phyloP scores from a whole-genome alignment of 1,140 invertebrate genomes.

The Gerris buenoi region DNA sequence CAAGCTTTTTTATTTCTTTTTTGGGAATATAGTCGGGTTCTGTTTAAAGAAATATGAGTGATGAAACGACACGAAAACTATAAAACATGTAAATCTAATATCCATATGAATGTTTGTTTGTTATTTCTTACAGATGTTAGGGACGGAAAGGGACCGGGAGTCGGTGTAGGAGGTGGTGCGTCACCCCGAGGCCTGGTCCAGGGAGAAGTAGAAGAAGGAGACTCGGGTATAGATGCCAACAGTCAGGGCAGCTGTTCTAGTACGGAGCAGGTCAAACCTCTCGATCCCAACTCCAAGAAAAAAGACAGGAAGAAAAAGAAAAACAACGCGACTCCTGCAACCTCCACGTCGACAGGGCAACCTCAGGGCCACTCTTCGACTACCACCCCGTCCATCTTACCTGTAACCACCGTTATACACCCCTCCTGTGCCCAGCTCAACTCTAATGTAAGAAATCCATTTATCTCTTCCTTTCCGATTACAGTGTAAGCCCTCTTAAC shows the following conservation, averaged over 20 bases:
- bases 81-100: no score
- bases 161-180: neutral
- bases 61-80: no score
- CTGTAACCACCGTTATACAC: slow-evolving; percentile 7
- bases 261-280: slow-evolving; percentile 43
- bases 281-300: slow-evolving; percentile 40
- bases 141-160: neutral
- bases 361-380: neutral
- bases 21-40: no score
- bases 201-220: slow-evolving; percentile 57
- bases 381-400: no score
- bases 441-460: slow-evolving; percentile 9
- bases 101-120: no score
- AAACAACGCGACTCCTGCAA: no score
- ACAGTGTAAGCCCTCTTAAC: no score
- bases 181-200: neutral
- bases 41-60: no score
- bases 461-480: no score
- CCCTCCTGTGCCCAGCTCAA: slow-evolving; percentile 9
- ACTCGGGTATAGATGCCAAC: slow-evolving; percentile 74
- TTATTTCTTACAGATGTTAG: neutral
- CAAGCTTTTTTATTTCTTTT: no score
- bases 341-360: neutral
- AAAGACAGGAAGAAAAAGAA: slow-evolving; percentile 66
- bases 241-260: slow-evolving; percentile 70